Evolutionary conservation across 2,113 vertebrate species (phyloP), one percentile per base, ranked within the genome.

Genomic region (Tragelaphus buxtoni): DNA sequence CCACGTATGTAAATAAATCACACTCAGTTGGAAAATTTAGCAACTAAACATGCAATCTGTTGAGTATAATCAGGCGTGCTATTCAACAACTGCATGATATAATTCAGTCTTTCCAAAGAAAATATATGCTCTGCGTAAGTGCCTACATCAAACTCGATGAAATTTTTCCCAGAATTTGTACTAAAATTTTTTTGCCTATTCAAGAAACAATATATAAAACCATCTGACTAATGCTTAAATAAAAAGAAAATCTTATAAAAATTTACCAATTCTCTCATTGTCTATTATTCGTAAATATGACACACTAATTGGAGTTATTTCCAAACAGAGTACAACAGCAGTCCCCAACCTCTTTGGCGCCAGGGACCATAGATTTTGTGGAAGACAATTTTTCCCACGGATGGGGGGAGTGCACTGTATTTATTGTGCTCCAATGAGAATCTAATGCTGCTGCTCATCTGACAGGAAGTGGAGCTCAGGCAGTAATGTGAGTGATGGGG

Each of bases 1-100:
- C 89, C 97, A 97, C 94, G 95, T 90, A 97, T 98, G 58, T 91
- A 95, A 97, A 96, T 95, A 81, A 97, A 97, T 96, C 94, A 88
- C 92, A 96, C 14, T 90, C 60, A 85, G 45, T 63, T 0, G 72
- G 90, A 97, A 98, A 98, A 95, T 91, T 94, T 98, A 97, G 76
- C 93, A 95, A 95, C n/a, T 94, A 96, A 97, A 97, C 17, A 58
- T 45, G 90, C 91, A 98, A 49, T 97, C 98, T 97, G 90, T 96
- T 93, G 94, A 94, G 56, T 72, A 96, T 89, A 86, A 92, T 97
- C 88, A 97, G 88, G 61, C 32, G 79, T 79, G 96, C 89, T 35
- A 6, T 93, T 96, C 87, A 95, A 94, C 35, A 95, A 95, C 69
- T 96, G 81, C 42, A 86, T 91, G 76, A 88, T 8, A 81, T 20